Evolutionary conservation across 2,888 invertebrate species (phyloP).

Genomic region (Tanytarsus gracilentus): DNA sequence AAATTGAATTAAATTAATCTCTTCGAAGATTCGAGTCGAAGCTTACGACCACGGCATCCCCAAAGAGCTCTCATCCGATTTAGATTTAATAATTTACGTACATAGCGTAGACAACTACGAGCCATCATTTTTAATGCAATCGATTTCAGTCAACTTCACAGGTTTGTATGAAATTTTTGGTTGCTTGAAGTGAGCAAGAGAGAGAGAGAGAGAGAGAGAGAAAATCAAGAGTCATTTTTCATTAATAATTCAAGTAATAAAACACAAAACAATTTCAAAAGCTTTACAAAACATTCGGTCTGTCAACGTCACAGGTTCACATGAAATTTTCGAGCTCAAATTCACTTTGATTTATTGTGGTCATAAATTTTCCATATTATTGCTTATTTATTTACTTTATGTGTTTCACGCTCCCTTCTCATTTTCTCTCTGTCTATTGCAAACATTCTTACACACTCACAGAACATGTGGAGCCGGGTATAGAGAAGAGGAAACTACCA

Average conservation of each 20-base stretch:
- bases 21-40: slow-evolving; percentile 68
- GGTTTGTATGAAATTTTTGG: slow-evolving; percentile 39
- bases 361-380: slow-evolving; percentile 2
- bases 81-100: slow-evolving; percentile 79
- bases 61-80: slow-evolving; percentile 74
- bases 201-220: too few species aligned
- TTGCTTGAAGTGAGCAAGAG: too few species aligned
- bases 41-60: slow-evolving; percentile 83
- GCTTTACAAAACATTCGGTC: not conserved
- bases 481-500: slow-evolving; percentile 60
- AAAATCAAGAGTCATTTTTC: too few species aligned
- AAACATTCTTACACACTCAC: slow-evolving; percentile 2
- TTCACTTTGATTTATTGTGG: not conserved
- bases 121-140: slow-evolving; percentile 70
- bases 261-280: not conserved
- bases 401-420: not conserved
- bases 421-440: too few species aligned
- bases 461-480: slow-evolving; percentile 52
- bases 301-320: not conserved
- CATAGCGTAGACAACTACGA: slow-evolving; percentile 83
- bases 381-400: not conserved
- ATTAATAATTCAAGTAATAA: too few species aligned
- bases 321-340: not conserved
- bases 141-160: slow-evolving; percentile 64
- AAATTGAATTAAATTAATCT: slow-evolving; percentile 4